Base-by-base conservation (phyloP, 2,113 vertebrate species). In the Xenus cinereus region DNA sequence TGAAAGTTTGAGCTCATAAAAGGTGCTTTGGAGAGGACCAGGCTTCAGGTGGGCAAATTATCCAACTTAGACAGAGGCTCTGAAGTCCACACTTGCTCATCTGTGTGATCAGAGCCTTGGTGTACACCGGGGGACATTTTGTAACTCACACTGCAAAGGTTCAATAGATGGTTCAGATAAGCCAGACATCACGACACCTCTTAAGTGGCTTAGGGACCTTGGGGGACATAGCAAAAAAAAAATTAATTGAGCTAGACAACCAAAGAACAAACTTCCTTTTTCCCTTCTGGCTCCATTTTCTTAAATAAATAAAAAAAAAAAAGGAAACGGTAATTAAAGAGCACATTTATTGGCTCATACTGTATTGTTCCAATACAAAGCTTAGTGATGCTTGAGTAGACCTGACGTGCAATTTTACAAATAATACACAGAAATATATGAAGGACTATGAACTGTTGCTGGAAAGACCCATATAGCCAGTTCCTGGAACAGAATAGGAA, bases 31-130 rank as follows among this genome's bases (percentile, higher is more conserved):
- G 28, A 80, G 63, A 85, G 12, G 8, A 81, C 30, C 28, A 67
- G 56, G 35, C 51, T 72, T 64, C 69, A 72, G 64, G 54, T 6
- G 2, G 35, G 21, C 43, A 57, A 20, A 12, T 59, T 45, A n/a
- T 28, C 7, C 1, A 63, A 33, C 33, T 32, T n/a, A 62, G 33
- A 39, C 37, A 14, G 23, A 78, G n/a, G 26, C 48, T 54, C 57
- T 60, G 24, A 68, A 46, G 57, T 16, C 37, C 30, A 9, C 53
- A 30, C 1, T 4, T 0, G 0, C 32, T 46, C 6, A 0, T 15
- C 30, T 54, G 12, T 6, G 1, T 26, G 59, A 67, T 68, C 41
- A 46, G 33, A 84, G 18, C 16, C 33, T 76, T 53, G 27, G 26
- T 43, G 64, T 22, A 28, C 12, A 17, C 28, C 1, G 0, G 28